These are phyloP conservation scores for Mus spretus DNA, from an alignment of 2,797 vertebrate species.

Conservation along the genomic window DNA sequence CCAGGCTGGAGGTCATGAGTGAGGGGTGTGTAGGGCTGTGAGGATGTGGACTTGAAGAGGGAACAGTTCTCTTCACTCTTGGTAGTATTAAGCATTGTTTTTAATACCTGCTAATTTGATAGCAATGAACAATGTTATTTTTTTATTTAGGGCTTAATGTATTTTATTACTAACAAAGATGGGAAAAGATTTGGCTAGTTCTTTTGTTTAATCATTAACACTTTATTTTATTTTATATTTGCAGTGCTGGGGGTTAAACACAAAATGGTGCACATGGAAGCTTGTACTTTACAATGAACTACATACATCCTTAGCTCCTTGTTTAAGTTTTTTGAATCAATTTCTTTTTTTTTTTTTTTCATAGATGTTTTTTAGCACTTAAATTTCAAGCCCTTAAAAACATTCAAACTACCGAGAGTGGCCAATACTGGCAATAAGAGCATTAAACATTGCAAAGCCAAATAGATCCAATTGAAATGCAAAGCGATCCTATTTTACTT, in stretches of 20 bases:
- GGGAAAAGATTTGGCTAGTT: constrained; percentile 23
- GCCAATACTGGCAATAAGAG: not conserved
- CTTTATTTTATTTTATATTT: constrained; percentile 7
- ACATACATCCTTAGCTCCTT: not conserved
- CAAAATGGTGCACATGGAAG: not conserved
- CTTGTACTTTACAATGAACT: not conserved
- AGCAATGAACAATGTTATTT: not conserved
- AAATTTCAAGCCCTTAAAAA: constrained; percentile 43
- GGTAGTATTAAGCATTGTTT: constrained; percentile 23
- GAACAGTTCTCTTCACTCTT: not conserved
- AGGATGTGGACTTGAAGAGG: not conserved
- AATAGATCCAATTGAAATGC: constrained; percentile 56
- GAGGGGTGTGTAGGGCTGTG: not conserved
- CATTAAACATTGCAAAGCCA: constrained; percentile 59
- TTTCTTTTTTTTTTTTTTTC: constrained; percentile 6
- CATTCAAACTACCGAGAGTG: constrained; percentile 41
- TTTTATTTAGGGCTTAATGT: constrained; percentile 34
- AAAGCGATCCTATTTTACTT: constrained; percentile 64
- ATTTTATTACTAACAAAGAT: constrained; percentile 35
- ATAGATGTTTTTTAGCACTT: constrained; percentile 18
- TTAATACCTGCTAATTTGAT: constrained; percentile 56
- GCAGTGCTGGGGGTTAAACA: not conserved
- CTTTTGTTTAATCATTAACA: constrained; percentile 58
- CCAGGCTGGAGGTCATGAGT: not conserved
- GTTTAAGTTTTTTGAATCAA: constrained; percentile 39